Evolutionary conservation across 2,888 invertebrate species (phyloP).

Genomic region (Dorcus parallelipipedus): DNA sequence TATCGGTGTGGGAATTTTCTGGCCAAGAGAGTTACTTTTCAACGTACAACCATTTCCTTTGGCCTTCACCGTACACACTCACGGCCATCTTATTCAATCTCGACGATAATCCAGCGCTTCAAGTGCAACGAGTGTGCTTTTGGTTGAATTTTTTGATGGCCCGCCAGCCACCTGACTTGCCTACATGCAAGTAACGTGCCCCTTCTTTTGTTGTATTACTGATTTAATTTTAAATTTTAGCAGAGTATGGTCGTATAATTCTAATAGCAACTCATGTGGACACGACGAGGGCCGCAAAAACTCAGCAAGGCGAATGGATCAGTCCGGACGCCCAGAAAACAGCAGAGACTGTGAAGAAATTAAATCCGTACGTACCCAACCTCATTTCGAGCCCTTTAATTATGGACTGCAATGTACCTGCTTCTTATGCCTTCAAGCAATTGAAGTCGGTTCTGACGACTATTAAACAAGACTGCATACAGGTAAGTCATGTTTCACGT

Average conservation of each 20-base stretch:
- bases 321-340: constrained; percentile 55
- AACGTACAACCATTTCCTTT: constrained; percentile 71
- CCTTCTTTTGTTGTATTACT: not conserved
- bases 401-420: constrained; percentile 61
- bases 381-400: constrained; percentile 57
- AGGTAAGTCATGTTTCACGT: constrained; percentile 41
- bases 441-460: constrained; percentile 56
- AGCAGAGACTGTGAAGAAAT: constrained; percentile 47
- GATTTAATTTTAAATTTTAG: constrained; percentile 40
- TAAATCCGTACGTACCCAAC: constrained; percentile 57
- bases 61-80: constrained; percentile 48
- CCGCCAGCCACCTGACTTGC: constrained; percentile 47
- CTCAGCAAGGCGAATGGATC: constrained; percentile 56
- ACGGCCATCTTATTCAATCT: constrained; percentile 64
- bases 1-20: constrained; percentile 72
- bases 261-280: constrained; percentile 65
- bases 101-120: constrained; percentile 63
- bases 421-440: constrained; percentile 59
- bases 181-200: constrained; percentile 46
- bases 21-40: constrained; percentile 70
- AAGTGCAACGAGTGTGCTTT: constrained; percentile 65
- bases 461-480: constrained; percentile 53
- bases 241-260: constrained; percentile 59
- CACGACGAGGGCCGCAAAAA: constrained; percentile 51
- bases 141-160: constrained; percentile 74